A percentile compares a stretch with the other conserved stretches of the same genome.
Conservation (phyloP, 1,140 invertebrate genomes). For the Heliconius melpomene region DNA sequence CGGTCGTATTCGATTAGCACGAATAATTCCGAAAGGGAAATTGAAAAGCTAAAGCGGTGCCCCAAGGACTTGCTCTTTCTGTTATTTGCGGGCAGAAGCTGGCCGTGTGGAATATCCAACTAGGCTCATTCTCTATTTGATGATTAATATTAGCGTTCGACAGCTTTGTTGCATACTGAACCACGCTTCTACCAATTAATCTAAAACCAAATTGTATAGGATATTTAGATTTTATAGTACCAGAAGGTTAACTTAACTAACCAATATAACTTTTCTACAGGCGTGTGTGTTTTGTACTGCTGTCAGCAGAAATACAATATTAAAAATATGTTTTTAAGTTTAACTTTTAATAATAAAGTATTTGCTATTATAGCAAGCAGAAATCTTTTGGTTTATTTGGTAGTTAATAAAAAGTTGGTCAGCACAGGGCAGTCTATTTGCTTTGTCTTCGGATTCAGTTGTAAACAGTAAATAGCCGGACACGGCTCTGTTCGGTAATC, state of each 20-base stretch:
- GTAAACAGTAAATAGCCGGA: conserved; percentile 72
- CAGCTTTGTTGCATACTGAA: neutral
- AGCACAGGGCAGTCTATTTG: conserved; percentile 58
- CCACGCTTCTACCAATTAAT: neutral
- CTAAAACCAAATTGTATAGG: neutral
- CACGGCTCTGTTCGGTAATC: conserved; percentile 72
- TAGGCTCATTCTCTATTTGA: conserved; percentile 54
- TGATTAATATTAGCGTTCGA: conserved; percentile 13
- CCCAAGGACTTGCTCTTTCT: conserved; percentile 79
- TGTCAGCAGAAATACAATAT: too few relatives aligned
- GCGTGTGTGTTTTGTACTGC: neutral
- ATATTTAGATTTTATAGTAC: too few relatives aligned
- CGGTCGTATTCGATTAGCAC: conserved; percentile 78
- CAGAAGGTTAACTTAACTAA: too few relatives aligned
- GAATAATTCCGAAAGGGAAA: conserved; percentile 80
- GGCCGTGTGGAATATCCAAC: conserved; percentile 67
- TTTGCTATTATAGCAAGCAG: neutral
- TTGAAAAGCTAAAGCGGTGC: conserved; percentile 79
- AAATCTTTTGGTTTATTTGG: conserved; percentile 28
- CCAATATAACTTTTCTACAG: neutral
- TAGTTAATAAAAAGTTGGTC: conserved; percentile 39
- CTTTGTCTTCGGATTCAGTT: conserved; percentile 68
- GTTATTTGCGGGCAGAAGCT: conserved; percentile 69
- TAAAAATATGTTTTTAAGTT: too few relatives aligned
- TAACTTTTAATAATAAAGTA: neutral